Base-by-base conservation (phyloP, 2,797 vertebrate species). In the Argyrosomus regius region DNA sequence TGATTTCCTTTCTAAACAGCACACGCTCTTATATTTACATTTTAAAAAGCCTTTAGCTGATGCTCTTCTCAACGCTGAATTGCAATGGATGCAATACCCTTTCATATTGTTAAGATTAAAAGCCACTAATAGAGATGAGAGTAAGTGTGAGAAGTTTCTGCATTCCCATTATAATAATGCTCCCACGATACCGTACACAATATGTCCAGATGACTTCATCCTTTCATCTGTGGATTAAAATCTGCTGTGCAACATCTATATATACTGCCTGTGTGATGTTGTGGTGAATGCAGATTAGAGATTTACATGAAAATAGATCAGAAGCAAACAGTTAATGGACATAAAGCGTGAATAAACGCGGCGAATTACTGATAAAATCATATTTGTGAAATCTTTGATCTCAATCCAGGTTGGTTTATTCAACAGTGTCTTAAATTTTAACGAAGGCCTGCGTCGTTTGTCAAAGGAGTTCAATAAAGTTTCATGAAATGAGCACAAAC, bases 1-100 rank as follows among this genome's bases (percentile, higher is more conserved):
- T 88, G 92, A 92, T 93, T 93, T 90, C 26, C 81, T 87, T 81
- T 89, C 77, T 45, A 61, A 91, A 80, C 61, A 78, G 78, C 77
- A 45, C 79, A 61, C 74, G 53, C 54, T 78, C 75, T 83, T 65
- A n/a, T 79, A 89, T 92, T 90, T 91, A 82, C 81, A 90, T 89
- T 81, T 87, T 88, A 76, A 88, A 88, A 88, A 72, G 75, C 76
- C 64, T 68, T 60, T 52, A 26, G 69, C 62, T 50, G 78, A 75
- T 14, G 75, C 64, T 80, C 58, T 43, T 56, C 57, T 72, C 62
- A 35, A 49, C 43, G 41, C 50, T 26, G 39, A 75, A 39, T 82
- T 46, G 35, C 18, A 24, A 14, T 17, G 53, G 43, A 46, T 67
- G 70, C 81, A 74, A 83, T 46, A 64, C 13, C 46, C 72, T 77